A percentile compares a stretch with the other conserved stretches of the same genome.
These are phyloP conservation scores for Fregetta grallaria DNA, from an alignment of 2,113 vertebrate species.

Conservation along the genomic window DNA sequence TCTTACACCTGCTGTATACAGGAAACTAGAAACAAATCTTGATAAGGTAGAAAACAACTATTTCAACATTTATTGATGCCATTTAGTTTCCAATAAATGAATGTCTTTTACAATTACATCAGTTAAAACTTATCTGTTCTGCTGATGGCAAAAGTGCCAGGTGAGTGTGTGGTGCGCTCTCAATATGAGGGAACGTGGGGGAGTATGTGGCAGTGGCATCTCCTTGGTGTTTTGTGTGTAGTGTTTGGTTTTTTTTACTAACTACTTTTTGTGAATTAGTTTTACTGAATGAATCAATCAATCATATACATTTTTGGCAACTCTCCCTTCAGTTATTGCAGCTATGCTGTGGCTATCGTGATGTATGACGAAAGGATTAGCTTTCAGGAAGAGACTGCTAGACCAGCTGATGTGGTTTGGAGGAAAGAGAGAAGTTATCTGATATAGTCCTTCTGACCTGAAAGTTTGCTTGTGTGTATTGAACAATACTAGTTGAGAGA, in stretches of 20 bases:
- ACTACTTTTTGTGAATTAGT: not conserved
- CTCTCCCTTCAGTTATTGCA: not conserved
- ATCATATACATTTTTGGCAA: not conserved
- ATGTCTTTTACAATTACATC: not conserved
- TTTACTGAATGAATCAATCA: not conserved
- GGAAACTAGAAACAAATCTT: not conserved
- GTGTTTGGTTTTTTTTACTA: not conserved
- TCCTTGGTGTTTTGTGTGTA: not conserved
- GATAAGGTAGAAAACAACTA: not conserved
- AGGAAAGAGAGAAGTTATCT: not conserved
- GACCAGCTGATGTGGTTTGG: not conserved
- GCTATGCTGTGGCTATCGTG: rapidly evolving
- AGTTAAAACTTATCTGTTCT: not conserved
- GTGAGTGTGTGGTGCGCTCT: not conserved
- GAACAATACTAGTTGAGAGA: not conserved
- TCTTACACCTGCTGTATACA: not conserved
- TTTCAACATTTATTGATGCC: not conserved
- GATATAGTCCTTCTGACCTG: not conserved
- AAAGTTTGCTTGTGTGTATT: not conserved
- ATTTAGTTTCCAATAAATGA: not conserved
- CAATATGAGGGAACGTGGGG: not conserved
- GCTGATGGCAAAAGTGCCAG: not conserved
- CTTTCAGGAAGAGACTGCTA: not conserved
- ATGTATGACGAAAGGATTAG: not conserved
- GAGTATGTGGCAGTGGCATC: not conserved